phyloP scores from a whole-genome alignment of 2,888 invertebrate species.

The Cynaeus angustus region DNA sequence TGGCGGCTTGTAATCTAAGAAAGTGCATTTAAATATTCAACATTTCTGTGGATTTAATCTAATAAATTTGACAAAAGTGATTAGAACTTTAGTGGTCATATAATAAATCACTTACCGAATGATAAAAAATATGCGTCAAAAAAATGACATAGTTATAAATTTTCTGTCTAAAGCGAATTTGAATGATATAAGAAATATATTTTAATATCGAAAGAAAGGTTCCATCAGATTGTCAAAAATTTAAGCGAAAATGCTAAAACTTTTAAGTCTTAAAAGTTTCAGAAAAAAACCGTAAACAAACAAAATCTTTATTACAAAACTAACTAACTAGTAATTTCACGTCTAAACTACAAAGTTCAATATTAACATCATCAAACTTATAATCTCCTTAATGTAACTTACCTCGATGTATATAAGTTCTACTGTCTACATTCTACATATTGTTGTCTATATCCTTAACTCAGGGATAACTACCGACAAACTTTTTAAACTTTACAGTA shows the following conservation, averaged over 20 bases:
- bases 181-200: no score
- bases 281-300: constrained; percentile 6
- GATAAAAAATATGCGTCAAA: no score
- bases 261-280: not conserved
- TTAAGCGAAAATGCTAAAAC: constrained; percentile 6
- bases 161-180: no score
- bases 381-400: constrained; percentile 38
- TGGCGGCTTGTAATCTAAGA: constrained; percentile 29
- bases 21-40: constrained; percentile 37
- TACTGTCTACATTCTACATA: constrained; percentile 17
- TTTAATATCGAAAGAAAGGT: no score
- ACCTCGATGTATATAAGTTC: constrained; percentile 10
- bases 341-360: constrained; percentile 31
- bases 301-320: constrained; percentile 28
- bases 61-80: no score
- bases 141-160: no score
- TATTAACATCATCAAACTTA: constrained; percentile 33
- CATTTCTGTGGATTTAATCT: not conserved
- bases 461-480: constrained; percentile 5
- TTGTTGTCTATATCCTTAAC: constrained; percentile 14
- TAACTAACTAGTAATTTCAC: constrained; percentile 6
- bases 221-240: no score
- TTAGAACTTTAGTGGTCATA: constrained; percentile 8
- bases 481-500: constrained; percentile 9
- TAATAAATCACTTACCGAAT: no score